phyloP scores from a whole-genome alignment of 2,888 invertebrate species.

The Pasiphila rectangulata region DNA sequence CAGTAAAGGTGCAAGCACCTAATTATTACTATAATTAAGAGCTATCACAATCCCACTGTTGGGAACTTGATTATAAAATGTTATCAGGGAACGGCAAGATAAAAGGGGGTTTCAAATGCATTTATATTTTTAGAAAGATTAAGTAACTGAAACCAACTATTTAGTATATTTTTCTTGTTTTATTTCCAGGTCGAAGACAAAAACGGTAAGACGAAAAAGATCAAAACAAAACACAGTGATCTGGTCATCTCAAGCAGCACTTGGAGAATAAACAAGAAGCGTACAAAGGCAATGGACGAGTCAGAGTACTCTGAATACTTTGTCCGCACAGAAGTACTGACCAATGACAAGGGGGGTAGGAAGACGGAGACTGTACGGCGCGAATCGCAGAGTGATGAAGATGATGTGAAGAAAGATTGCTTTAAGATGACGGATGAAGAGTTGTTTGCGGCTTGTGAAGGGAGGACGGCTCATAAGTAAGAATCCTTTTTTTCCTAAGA shows the following conservation, averaged over 20 bases:
- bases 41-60: too few species aligned
- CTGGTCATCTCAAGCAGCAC: conserved; percentile 66
- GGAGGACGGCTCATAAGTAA: conserved; percentile 92
- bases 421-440: conserved; percentile 86
- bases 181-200: conserved; percentile 58
- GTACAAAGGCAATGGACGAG: conserved; percentile 35
- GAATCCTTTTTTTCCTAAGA: conserved; percentile 31
- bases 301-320: conserved; percentile 63
- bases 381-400: conserved; percentile 49
- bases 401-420: conserved; percentile 42
- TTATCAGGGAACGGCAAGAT: too few species aligned
- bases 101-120: too few species aligned
- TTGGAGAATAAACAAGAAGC: conserved; percentile 60
- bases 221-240: conserved; percentile 55
- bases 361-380: conserved; percentile 50
- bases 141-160: too few species aligned
- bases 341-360: conserved; percentile 46
- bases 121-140: too few species aligned
- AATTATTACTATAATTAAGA: too few species aligned
- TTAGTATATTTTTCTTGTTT: too few species aligned
- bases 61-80: too few species aligned
- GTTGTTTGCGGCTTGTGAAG: conserved; percentile 88
- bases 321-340: conserved; percentile 60
- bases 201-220: conserved; percentile 67
- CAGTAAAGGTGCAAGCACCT: too few species aligned